Base-by-base conservation (phyloP, 92 coral and sea anemone genomes). In the Umimayanthus chanpuru region DNA sequence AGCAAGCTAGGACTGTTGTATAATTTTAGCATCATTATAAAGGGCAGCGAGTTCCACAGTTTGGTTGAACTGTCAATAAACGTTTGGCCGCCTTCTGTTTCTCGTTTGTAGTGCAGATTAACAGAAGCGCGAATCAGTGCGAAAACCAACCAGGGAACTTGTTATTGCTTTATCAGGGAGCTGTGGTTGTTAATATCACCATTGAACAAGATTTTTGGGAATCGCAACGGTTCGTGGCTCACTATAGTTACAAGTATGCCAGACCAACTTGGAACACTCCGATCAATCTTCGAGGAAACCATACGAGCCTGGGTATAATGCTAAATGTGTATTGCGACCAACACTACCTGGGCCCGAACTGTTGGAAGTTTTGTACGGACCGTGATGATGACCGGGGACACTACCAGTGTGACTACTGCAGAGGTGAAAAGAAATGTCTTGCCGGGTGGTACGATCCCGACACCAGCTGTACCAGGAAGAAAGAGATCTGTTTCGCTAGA, bases 341-440 rank as follows among this genome's bases (percentile, higher is more conserved):
- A 32, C 20, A 83, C 12, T 83, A 83, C 25, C 40, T 83, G 21
- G 87, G 76, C 47, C 87, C 87, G 7, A 20, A 15, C 67, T 83
- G 87, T 47, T 68, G 18, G 28, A 76, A 83, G 40, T 83, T 47
- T 11, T 83, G 87, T 11, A 16, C 28, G 30, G 66, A 47, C 44
- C 87, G 77, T 32, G 30, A 83, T 18, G 87, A 83, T 32, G 25
- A 1, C 9, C 77, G 4, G n/a, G 87, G 87, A 32, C 87, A 83
- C 18, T 83, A 83, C 74, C 39, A 29, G 32, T 83, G 87, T 36
- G 78, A 83, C 26, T 83, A 83, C 87, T 83, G 87, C 18, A 70
- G n/a, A 43, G 87, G 87, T 26, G 26, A 25, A 70, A 83, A 83
- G 50, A 43, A 6, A 70, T 83, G 87, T 9, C 67, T 83, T 47